These are phyloP conservation scores for Philopotamus ludificatus DNA, from an alignment of 1,140 invertebrate species.

Conservation along the genomic window DNA sequence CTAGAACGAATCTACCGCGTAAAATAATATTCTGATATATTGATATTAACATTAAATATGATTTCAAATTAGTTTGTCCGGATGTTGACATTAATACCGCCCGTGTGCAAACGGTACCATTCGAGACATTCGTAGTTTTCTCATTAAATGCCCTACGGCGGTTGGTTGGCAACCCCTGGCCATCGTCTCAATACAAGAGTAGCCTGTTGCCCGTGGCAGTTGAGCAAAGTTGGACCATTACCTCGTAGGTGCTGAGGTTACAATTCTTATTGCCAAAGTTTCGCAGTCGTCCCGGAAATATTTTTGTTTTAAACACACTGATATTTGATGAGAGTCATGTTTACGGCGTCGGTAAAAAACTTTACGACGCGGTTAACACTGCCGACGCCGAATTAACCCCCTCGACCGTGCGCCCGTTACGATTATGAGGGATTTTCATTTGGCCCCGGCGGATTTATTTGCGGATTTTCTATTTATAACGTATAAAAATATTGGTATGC, in stretches of 20 bases:
- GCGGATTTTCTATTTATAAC: too few species aligned
- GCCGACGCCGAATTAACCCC: not conserved
- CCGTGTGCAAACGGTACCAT: too few species aligned
- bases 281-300: conserved; percentile 34
- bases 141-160: not conserved
- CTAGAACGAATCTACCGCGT: too few species aligned
- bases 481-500: too few species aligned
- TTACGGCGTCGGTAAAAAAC: not conserved
- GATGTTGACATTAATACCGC: too few species aligned
- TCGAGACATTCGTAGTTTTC: not conserved
- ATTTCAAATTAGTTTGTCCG: too few species aligned
- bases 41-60: too few species aligned
- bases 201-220: conserved; percentile 32
- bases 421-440: too few species aligned
- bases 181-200: conserved; percentile 4
- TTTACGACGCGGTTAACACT: not conserved
- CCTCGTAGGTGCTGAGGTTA: conserved; percentile 37
- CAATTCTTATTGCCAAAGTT: conserved; percentile 39
- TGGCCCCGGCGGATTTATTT: too few species aligned
- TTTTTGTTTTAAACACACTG: conserved; percentile 32
- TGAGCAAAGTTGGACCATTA: conserved; percentile 38
- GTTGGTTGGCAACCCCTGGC: not conserved
- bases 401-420: too few species aligned
- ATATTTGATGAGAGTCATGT: conserved; percentile 10
- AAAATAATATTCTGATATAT: too few species aligned